phyloP scores from a whole-genome alignment of 2,113 vertebrate species.

The Dipodomys merriami region DNA sequence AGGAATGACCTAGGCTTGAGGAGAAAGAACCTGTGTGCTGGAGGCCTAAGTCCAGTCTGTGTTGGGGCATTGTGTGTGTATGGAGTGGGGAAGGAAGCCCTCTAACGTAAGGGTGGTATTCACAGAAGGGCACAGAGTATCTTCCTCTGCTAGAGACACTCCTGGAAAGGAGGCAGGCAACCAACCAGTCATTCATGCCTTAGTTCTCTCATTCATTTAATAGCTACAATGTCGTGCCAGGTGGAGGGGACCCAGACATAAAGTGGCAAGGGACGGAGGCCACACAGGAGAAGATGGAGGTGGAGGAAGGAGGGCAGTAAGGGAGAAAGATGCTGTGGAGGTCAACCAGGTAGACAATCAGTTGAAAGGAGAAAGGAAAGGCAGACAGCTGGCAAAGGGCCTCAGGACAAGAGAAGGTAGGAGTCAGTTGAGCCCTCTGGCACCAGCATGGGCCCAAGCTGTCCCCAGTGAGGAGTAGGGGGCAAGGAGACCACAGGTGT shows the following conservation, averaged over 20 bases:
- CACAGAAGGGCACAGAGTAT: not conserved
- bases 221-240: not conserved
- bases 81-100: not conserved
- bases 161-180: constrained; percentile 23
- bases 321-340: not conserved
- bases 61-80: no score
- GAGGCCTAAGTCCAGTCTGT: not conserved
- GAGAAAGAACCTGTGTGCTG: constrained; percentile 19
- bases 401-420: not conserved
- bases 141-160: not conserved
- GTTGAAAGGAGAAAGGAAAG: not conserved
- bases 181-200: not conserved
- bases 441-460: constrained; percentile 27
- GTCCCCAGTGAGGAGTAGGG: not conserved
- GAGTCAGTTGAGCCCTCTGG: not conserved
- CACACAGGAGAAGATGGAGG: not conserved
- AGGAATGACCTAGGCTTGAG: not conserved
- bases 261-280: constrained; percentile 3
- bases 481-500: constrained; percentile 69
- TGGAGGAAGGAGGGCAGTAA: not conserved
- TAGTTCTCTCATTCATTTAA: not conserved
- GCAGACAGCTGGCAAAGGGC: not conserved
- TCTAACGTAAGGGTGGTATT: not conserved
- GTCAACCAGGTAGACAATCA: not conserved
- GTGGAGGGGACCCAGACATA: not conserved